Evolutionary conservation across 2,797 vertebrate genomes (phyloP).

Genomic region (Enteromius afrohamiltoni): DNA sequence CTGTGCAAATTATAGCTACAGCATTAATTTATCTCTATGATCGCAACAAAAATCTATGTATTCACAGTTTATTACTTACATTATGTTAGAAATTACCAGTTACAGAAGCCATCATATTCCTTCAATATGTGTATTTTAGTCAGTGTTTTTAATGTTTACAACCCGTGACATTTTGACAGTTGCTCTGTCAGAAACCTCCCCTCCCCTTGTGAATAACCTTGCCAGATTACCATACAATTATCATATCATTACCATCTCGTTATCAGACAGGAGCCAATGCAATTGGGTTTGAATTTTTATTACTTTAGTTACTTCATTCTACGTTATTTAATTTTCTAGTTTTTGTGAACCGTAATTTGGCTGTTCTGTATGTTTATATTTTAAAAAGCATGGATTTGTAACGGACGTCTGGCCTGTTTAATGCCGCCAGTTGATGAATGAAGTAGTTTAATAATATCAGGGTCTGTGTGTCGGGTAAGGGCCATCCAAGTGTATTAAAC

Average conservation of each 20-base stretch:
- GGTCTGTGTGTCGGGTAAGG: neutral
- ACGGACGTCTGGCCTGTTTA: neutral
- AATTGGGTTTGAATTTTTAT: constrained; percentile 33
- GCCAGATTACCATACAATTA: constrained; percentile 84
- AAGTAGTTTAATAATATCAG: constrained; percentile 28
- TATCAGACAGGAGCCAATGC: constrained; percentile 66
- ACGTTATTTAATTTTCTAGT: neutral
- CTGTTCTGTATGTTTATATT: constrained; percentile 5
- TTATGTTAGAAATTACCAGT: neutral
- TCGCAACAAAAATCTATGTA: neutral
- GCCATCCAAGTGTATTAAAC: constrained; percentile 28
- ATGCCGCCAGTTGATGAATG: neutral
- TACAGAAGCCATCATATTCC: neutral
- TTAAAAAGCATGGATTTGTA: neutral
- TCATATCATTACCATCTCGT: constrained; percentile 82
- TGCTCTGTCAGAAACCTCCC: constrained; percentile 61
- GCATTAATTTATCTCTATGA: neutral
- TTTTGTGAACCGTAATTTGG: neutral
- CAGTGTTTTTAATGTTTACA: constrained; percentile 51
- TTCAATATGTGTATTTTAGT: constrained; percentile 2
- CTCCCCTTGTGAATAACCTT: constrained; percentile 79
- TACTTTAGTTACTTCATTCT: constrained; percentile 3
- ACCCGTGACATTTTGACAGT: constrained; percentile 71
- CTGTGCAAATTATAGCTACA: neutral
- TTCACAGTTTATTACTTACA: neutral